Evolutionary conservation across 2,797 vertebrate genomes (phyloP).

Genomic region (Gila robusta): DNA sequence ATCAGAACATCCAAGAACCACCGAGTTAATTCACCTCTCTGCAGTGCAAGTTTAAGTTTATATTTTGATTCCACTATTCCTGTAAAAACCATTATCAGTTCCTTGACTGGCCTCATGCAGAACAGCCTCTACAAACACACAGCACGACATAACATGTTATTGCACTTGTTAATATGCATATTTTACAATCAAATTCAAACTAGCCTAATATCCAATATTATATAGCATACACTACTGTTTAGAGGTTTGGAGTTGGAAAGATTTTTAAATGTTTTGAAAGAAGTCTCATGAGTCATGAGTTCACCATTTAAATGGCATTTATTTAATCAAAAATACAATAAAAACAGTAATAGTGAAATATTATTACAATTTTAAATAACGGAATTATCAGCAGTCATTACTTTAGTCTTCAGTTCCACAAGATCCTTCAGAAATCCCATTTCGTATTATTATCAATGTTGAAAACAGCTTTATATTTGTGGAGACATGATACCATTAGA

Average conservation of each 20-base stretch:
- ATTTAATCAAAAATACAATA: neutral
- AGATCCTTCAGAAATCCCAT: too few relatives aligned
- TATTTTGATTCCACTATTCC: neutral
- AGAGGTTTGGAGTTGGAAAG: neutral
- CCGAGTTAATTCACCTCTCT: neutral
- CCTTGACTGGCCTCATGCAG: neutral
- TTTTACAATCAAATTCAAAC: neutral
- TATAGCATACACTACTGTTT: neutral
- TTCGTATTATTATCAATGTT: too few relatives aligned
- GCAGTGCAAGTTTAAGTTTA: neutral
- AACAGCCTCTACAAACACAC: neutral
- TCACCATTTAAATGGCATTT: neutral
- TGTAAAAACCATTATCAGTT: neutral
- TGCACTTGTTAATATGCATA: neutral
- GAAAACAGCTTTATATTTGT: too few relatives aligned
- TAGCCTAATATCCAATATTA: neutral
- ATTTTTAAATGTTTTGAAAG: neutral
- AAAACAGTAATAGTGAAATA: neutral
- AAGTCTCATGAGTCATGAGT: neutral
- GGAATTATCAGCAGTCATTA: too few relatives aligned
- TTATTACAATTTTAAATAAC: neutral
- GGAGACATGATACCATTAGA: too few relatives aligned
- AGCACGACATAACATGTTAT: neutral
- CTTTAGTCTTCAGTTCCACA: too few relatives aligned
- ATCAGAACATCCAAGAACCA: slow-evolving; percentile 10